phyloP scores from a whole-genome alignment of 2,797 vertebrate genomes.

The Lophius americanus region DNA sequence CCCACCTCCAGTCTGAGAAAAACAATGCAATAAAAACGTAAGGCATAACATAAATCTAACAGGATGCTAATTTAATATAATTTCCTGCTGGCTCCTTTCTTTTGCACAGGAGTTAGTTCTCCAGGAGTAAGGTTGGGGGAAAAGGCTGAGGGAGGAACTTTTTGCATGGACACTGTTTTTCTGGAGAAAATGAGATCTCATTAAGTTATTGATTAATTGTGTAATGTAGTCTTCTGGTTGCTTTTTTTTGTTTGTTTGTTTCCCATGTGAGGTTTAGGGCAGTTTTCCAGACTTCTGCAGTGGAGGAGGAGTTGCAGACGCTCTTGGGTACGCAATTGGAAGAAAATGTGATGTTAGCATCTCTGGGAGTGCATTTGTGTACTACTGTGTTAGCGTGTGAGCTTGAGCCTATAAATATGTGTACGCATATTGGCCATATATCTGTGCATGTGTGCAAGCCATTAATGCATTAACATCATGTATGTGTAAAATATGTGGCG shows the following conservation, averaged over 20 bases:
- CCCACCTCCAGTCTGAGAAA: conserved; percentile 63
- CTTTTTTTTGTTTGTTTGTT: conserved; percentile 55
- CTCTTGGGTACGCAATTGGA: conserved; percentile 51
- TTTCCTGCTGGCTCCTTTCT: conserved; percentile 81
- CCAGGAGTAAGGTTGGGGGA: conserved; percentile 39
- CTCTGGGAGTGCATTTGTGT: conserved; percentile 4
- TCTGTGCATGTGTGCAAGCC: conserved; percentile 25
- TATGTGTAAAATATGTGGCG: conserved; percentile 37
- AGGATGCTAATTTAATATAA: conserved; percentile 83
- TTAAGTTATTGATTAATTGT: conserved; percentile 87
- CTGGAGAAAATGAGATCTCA: conserved; percentile 82
- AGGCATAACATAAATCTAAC: conserved; percentile 84
- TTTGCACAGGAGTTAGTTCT: conserved; percentile 69
- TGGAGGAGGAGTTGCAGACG: conserved; percentile 29
- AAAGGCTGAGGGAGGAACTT: conserved; percentile 69
- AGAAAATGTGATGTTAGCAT: conserved; percentile 20
- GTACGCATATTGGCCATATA: conserved; percentile 12
- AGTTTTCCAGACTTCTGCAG: conserved; percentile 65
- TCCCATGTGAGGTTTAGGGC: conserved; percentile 66
- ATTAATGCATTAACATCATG: conserved; percentile 29
- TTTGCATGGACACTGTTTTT: conserved; percentile 77
- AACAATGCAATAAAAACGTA: conserved; percentile 83
- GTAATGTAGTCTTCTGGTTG: conserved; percentile 78
- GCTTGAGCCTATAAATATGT: conserved; percentile 19
- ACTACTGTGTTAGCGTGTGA: not conserved